Percentiles rank a stretch among this genome's conserved stretches.
phyloP scores from a whole-genome alignment of 2,888 invertebrate species.

The Microplitis deprimator region DNA sequence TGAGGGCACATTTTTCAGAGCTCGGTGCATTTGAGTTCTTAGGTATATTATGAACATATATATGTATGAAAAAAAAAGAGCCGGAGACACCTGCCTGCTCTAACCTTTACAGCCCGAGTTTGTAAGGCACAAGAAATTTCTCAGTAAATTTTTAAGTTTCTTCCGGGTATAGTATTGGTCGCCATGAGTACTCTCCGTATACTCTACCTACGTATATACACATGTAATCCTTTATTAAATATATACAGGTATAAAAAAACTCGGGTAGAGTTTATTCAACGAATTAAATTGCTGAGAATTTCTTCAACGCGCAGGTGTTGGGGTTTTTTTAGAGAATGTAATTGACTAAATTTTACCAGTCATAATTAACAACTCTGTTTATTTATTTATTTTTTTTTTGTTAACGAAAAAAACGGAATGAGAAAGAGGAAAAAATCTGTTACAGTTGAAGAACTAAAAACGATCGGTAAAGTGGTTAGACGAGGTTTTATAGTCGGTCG shows the following conservation, averaged over 20 bases:
- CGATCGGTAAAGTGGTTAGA: slow-evolving; percentile 12
- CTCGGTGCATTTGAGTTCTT: background rate
- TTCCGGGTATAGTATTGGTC: background rate
- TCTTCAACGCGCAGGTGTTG: slow-evolving; percentile 2
- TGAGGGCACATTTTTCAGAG: background rate
- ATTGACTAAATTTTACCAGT: background rate
- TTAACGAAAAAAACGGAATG: background rate
- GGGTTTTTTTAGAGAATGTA: background rate
- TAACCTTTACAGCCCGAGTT: background rate
- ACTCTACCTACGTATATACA: background rate
- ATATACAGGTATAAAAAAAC: background rate
- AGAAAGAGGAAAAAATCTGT: background rate
- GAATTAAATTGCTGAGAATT: slow-evolving; percentile 4
- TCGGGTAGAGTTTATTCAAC: slow-evolving; percentile 7
- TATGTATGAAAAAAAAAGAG: background rate
- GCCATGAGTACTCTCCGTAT: background rate
- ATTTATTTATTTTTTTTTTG: background rate
- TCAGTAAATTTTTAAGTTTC: background rate
- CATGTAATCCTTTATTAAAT: background rate
- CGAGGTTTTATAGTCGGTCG: background rate
- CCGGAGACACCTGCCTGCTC: background rate
- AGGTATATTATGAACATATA: background rate
- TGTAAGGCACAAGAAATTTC: background rate
- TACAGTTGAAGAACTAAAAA: slow-evolving; percentile 2
- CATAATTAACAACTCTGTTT: background rate